These are phyloP conservation scores for Argyrosomus regius DNA, from an alignment of 2,797 vertebrate genomes.

Conservation along the genomic window DNA sequence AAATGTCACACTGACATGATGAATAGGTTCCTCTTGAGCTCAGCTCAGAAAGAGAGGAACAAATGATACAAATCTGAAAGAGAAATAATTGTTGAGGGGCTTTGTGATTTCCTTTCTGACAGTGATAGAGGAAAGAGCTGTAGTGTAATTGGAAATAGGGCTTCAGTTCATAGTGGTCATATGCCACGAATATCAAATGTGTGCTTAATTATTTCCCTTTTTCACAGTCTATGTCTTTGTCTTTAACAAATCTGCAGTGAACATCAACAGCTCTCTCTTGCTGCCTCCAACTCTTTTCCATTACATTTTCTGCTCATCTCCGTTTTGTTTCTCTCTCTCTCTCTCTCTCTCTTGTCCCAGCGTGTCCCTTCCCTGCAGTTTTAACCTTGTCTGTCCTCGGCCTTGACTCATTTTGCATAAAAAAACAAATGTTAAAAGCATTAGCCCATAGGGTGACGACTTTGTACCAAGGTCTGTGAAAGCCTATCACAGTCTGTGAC, in stretches of 20 bases:
- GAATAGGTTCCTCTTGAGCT: constrained; percentile 56
- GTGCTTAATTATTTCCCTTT: constrained; percentile 52
- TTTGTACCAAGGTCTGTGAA: constrained; percentile 38
- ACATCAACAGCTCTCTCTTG: not conserved
- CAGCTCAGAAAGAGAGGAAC: constrained; percentile 41
- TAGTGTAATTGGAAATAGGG: constrained; percentile 29
- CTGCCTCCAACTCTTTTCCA: constrained; percentile 4
- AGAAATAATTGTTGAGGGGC: constrained; percentile 70
- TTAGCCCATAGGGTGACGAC: constrained; percentile 25
- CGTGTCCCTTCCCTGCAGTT: constrained; percentile 25
- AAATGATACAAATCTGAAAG: constrained; percentile 59
- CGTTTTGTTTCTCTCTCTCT: constrained; percentile 7
- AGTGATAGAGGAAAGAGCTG: constrained; percentile 39
- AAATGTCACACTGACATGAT: constrained; percentile 61
- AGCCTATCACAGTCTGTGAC: constrained; percentile 26
- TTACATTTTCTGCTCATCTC: not conserved
- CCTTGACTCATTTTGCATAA: constrained; percentile 57
- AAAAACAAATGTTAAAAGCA: constrained; percentile 53
- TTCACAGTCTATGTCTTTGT: not conserved
- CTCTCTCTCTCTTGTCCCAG: not conserved
- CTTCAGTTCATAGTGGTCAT: constrained; percentile 51
- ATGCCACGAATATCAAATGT: constrained; percentile 42
- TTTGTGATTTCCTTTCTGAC: constrained; percentile 64
- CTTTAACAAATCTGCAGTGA: constrained; percentile 19
- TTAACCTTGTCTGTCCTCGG: constrained; percentile 11